Evolutionary conservation across 2,113 vertebrate genomes (phyloP).

Genomic region (Mesitornis unicolor): DNA sequence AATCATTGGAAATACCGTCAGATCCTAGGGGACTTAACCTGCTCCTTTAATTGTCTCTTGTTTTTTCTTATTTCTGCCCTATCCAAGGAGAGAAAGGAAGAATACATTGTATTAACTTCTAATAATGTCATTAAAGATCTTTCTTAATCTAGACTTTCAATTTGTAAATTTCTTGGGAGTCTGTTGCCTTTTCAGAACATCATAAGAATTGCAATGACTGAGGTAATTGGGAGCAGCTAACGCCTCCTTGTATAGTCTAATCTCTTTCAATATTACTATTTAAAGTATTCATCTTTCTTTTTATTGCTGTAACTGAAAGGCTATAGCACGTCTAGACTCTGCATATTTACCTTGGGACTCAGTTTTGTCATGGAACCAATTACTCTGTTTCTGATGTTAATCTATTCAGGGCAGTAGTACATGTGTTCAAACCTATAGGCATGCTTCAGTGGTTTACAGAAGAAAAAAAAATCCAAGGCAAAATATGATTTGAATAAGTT

Average conservation of each 20-base stretch:
- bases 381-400: background rate
- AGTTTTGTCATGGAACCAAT: background rate
- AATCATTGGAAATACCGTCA: background rate
- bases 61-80: background rate
- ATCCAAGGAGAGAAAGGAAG: background rate
- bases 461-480: background rate
- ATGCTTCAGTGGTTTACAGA: background rate
- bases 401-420: background rate
- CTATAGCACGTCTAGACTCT: background rate
- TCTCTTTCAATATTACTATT: background rate
- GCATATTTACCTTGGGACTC: background rate
- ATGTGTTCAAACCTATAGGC: background rate
- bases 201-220: background rate
- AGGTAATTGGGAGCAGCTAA: slow-evolving; percentile 3
- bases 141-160: slow-evolving; percentile 19
- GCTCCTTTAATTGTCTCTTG: background rate
- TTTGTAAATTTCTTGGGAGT: background rate
- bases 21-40: background rate
- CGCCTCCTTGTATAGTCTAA: background rate
- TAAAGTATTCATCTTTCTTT: background rate
- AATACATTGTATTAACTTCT: background rate
- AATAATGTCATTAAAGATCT: background rate
- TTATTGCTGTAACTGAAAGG: slow-evolving; percentile 10
- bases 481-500: background rate
- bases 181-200: background rate